Conservation (phyloP, 2,797 vertebrate genomes). For the Notamacropus eugenii region DNA sequence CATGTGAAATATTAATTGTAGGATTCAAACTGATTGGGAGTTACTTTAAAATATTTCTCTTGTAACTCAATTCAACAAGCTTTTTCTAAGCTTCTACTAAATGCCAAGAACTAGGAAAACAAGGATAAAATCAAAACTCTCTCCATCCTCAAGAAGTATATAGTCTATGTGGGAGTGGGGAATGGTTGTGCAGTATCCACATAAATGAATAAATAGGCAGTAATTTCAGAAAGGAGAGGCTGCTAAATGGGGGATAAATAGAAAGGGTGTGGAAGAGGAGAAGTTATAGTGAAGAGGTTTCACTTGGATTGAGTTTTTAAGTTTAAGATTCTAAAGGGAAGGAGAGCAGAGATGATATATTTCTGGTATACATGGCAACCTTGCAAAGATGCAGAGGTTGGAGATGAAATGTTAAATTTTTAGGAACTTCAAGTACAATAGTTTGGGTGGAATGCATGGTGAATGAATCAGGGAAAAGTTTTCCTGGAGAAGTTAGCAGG, state of each 20-base stretch:
- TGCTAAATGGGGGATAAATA: not conserved
- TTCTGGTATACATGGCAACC: not conserved
- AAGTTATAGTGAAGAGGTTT: not conserved
- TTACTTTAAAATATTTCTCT: constrained; percentile 1
- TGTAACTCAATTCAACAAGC: not conserved
- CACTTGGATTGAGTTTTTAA: not conserved
- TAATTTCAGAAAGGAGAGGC: not conserved
- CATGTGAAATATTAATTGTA: constrained; percentile 37
- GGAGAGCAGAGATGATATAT: not conserved
- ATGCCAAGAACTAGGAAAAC: not conserved
- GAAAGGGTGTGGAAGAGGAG: not conserved
- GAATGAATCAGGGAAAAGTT: not conserved
- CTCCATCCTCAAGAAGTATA: not conserved
- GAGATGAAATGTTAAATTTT: not conserved
- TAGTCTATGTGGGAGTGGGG: not conserved
- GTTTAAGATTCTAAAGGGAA: not conserved
- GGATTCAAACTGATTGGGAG: not conserved
- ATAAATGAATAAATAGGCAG: not conserved
- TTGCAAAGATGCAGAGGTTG: not conserved
- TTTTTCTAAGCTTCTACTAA: not conserved
- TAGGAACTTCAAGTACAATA: not conserved
- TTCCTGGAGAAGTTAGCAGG: not conserved
- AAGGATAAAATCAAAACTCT: not conserved
- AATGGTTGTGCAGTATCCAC: not conserved
- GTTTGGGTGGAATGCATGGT: not conserved